phyloP scores from a whole-genome alignment of 2,888 invertebrate species.

The Melieria crassipennis region DNA sequence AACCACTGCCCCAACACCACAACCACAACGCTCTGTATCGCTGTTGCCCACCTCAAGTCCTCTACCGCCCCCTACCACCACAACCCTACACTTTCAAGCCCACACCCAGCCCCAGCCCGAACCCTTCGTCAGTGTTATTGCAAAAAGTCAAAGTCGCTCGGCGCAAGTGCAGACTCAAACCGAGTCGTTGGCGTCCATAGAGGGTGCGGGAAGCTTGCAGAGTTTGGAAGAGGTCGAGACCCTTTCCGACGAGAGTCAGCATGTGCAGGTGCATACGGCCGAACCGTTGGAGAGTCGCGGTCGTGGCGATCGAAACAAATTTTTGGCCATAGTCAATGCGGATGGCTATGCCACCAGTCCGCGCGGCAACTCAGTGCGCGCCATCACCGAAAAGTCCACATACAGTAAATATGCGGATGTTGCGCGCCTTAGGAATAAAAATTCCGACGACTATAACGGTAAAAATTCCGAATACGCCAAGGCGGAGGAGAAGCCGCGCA shows the following conservation, averaged over 20 bases:
- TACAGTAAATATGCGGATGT: background rate
- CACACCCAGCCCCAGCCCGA: too few relatives aligned
- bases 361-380: constrained; percentile 46
- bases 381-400: constrained; percentile 45
- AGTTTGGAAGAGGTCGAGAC: constrained; percentile 47
- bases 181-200: constrained; percentile 7
- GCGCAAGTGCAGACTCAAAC: constrained; percentile 31
- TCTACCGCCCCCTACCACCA: too few relatives aligned
- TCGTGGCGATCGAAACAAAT: constrained; percentile 38
- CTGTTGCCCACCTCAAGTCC: constrained; percentile 34
- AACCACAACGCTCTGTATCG: constrained; percentile 7
- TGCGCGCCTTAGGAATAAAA: constrained; percentile 13
- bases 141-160: constrained; percentile 39
- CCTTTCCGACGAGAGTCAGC: constrained; percentile 56
- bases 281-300: constrained; percentile 42
- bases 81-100: too few relatives aligned
- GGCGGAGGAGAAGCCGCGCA: background rate
- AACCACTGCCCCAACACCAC: constrained; percentile 15
- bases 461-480: constrained; percentile 22
- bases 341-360: constrained; percentile 49
- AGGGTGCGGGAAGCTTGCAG: background rate
- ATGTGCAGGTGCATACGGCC: constrained; percentile 51
- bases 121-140: constrained; percentile 43
- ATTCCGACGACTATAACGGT: constrained; percentile 27
- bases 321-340: constrained; percentile 50